phyloP scores from a whole-genome alignment of 2,888 invertebrate species.

The Erebia palarica region DNA sequence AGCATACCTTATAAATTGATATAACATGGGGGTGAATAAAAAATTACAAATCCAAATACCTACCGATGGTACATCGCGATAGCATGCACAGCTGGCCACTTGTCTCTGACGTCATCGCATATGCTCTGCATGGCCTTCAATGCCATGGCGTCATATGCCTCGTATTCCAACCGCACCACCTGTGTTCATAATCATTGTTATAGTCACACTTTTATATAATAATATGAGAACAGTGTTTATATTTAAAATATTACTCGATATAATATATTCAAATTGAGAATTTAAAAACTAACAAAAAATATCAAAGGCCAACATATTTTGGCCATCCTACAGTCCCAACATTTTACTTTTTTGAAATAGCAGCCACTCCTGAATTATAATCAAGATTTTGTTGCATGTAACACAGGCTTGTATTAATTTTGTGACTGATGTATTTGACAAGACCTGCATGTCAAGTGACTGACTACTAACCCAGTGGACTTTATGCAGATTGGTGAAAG shows the following conservation, averaged over 20 bases:
- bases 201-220: neutral
- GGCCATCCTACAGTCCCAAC: too few relatives aligned
- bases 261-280: too few relatives aligned
- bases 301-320: too few relatives aligned
- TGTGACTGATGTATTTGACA: too few relatives aligned
- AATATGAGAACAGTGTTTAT: neutral
- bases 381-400: too few relatives aligned
- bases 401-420: too few relatives aligned
- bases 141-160: constrained; percentile 97
- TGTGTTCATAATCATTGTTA: constrained; percentile 48
- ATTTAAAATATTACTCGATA: neutral
- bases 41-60: constrained; percentile 33
- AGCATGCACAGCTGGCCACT: constrained; percentile 89
- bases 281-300: too few relatives aligned
- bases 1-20: too few relatives aligned
- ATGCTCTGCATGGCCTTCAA: constrained; percentile 90
- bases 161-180: constrained; percentile 95
- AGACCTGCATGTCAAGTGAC: too few relatives aligned
- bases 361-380: too few relatives aligned
- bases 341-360: too few relatives aligned
- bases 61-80: constrained; percentile 94
- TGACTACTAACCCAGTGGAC: too few relatives aligned
- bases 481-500: neutral
- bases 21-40: neutral
- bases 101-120: constrained; percentile 86